These are phyloP conservation scores for Nipponacmea schrenckii DNA, from an alignment of 2,888 invertebrate genomes.

Conservation along the genomic window DNA sequence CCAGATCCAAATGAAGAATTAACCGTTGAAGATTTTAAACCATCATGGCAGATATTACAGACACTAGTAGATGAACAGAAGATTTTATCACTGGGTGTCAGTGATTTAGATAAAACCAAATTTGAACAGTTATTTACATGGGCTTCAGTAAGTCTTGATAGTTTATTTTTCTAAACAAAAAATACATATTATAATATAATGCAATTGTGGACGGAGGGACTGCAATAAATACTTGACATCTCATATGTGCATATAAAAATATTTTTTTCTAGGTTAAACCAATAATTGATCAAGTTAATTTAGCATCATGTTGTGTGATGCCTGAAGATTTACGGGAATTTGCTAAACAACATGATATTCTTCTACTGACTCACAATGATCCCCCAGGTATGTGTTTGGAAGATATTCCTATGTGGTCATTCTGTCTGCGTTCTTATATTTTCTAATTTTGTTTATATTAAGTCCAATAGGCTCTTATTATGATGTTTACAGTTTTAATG, in stretches of 20 bases:
- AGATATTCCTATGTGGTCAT: not conserved
- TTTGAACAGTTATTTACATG: conserved; percentile 81
- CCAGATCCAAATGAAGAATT: conserved; percentile 45
- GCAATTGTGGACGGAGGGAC: too few species aligned
- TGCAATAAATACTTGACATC: too few species aligned
- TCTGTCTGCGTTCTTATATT: not conserved
- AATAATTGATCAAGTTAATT: conserved; percentile 89
- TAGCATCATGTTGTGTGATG: conserved; percentile 92
- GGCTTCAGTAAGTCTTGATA: conserved; percentile 72
- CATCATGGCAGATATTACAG: conserved; percentile 83
- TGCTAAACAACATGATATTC: conserved; percentile 90
- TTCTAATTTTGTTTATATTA: not conserved
- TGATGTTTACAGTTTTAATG: conserved; percentile 3
- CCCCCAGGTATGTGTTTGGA: conserved; percentile 78
- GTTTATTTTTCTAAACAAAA: not conserved
- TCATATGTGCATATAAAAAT: not conserved
- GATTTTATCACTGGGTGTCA: conserved; percentile 83
- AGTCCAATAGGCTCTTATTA: too few species aligned
- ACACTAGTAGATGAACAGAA: conserved; percentile 75
- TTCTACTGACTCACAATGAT: conserved; percentile 94
- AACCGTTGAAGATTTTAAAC: conserved; percentile 75
- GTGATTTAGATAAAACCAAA: conserved; percentile 86
- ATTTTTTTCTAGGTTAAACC: conserved; percentile 77
- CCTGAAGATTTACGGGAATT: conserved; percentile 89
- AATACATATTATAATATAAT: too few species aligned